Evolutionary conservation across 2,113 vertebrate genomes (phyloP), one percentile per base, ranked within the genome.

Genomic region (Bolborhynchus lineola): DNA sequence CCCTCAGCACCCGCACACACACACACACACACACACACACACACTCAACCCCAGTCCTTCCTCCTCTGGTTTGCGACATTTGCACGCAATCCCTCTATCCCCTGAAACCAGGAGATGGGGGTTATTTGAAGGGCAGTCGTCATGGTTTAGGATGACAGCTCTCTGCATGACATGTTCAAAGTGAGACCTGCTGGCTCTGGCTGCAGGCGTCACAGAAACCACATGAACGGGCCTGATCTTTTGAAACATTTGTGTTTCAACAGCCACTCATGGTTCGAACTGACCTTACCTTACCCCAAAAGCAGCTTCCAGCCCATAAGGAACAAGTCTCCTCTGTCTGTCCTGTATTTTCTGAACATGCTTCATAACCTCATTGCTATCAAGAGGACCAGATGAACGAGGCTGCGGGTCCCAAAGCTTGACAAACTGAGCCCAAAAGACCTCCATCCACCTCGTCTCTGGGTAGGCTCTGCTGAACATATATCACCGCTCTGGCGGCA

Each of bases 211-310:
- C 81, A 79, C 41, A 69, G 33, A 89, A 95, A 92, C 91, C 89
- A 93, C 77, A 84, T 55, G 25, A 95, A 91, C 46, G 74, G 65
- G 42, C 39, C 47, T 60, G 35, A 68, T 12, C 83, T 93, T 94
- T 74, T n/a, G 80, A 89, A 95, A 87, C 29, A 12, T 25, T 68
- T 44, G 69, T 53, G 50, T 93, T 91, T 92, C 77, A 91, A 75
- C 77, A 95, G 88, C 83, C 86, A 86, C 77, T 46, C 88, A 11
- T 62, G 65, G 69, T 52, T 80, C 65, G 7, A 14, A 57, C 49
- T 64, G 67, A 91, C 81, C 86, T 52, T 8, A 65, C 52, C 49
- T 84, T 52, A 82, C 86, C 88, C 62, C 62, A 59, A 70, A 91
- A 60, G 19, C 88, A 79, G 72, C 88, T 65, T 68, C 90, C 72